Evolutionary conservation across 2,797 vertebrate genomes (phyloP).

Genomic region (Sebastes goodei): DNA sequence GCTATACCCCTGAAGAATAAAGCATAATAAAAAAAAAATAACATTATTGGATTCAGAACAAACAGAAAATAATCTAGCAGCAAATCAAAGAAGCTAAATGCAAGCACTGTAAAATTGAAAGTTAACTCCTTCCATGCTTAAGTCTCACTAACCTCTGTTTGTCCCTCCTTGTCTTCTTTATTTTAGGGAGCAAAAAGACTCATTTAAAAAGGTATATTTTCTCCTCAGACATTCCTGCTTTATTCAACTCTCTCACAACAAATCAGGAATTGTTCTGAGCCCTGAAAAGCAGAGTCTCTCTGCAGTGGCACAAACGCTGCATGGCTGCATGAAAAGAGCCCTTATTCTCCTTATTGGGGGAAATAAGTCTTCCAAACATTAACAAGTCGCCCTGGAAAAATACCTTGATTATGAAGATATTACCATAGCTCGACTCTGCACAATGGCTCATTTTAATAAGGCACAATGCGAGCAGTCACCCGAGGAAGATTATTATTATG

Average conservation of each 20-base stretch:
- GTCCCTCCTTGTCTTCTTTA: slow-evolving; percentile 10
- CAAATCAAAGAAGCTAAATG: background rate
- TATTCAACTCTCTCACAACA: slow-evolving; percentile 83
- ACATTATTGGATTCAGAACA: slow-evolving; percentile 20
- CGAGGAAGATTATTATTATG: slow-evolving; percentile 43
- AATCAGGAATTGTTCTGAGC: slow-evolving; percentile 87
- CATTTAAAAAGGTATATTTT: slow-evolving; percentile 72
- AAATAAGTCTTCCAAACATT: slow-evolving; percentile 82
- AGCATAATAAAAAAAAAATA: background rate
- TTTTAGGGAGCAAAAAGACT: slow-evolving; percentile 43
- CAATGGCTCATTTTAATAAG: slow-evolving; percentile 74
- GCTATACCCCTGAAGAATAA: background rate
- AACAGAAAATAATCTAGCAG: background rate
- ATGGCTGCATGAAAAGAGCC: slow-evolving; percentile 79
- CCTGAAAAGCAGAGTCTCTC: slow-evolving; percentile 81
- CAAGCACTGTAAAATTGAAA: background rate
- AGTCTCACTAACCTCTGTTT: background rate
- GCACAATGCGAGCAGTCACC: slow-evolving; percentile 54
- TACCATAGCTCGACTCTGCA: slow-evolving; percentile 61
- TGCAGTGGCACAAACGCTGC: slow-evolving; percentile 83
- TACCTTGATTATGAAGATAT: slow-evolving; percentile 79
- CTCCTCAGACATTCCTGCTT: slow-evolving; percentile 79
- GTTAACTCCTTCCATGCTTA: background rate
- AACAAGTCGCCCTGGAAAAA: slow-evolving; percentile 76
- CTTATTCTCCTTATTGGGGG: slow-evolving; percentile 76